Evolutionary conservation across 2,888 invertebrate species (phyloP).

Genomic region (Allolobophora icterica): DNA sequence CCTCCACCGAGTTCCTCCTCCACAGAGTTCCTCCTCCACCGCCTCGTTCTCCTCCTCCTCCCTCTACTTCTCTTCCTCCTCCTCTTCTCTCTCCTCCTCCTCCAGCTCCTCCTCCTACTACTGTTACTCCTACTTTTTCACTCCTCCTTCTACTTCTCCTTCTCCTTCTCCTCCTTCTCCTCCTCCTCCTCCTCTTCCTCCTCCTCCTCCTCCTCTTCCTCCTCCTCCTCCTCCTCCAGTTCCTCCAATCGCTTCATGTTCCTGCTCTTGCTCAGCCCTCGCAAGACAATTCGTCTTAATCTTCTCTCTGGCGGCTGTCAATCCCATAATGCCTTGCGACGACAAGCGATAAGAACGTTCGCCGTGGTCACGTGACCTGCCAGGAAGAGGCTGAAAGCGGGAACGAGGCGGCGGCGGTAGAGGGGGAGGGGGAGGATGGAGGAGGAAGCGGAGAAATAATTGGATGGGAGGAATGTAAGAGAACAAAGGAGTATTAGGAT

Average conservation of each 20-base stretch:
- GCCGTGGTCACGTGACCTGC: slow-evolving; percentile 14
- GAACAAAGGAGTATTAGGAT: not conserved
- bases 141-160: too few relatives aligned
- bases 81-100: too few relatives aligned
- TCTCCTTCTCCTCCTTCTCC: not conserved
- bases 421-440: not conserved
- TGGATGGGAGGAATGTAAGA: not conserved
- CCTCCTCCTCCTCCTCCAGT: not conserved
- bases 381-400: not conserved
- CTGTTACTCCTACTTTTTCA: too few relatives aligned
- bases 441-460: not conserved
- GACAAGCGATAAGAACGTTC: slow-evolving; percentile 8
- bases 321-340: slow-evolving; percentile 24
- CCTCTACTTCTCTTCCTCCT: not conserved
- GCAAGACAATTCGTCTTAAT: slow-evolving; percentile 9
- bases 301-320: not conserved
- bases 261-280: not conserved
- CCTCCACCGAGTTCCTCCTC: too few relatives aligned
- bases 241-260: not conserved
- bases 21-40: not conserved
- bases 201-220: not conserved
- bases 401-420: not conserved
- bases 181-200: not conserved
- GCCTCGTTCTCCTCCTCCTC: not conserved
- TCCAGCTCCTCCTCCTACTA: too few relatives aligned